These are phyloP conservation scores for Ia io DNA, from an alignment of 2,113 vertebrate genomes.

Conservation along the genomic window DNA sequence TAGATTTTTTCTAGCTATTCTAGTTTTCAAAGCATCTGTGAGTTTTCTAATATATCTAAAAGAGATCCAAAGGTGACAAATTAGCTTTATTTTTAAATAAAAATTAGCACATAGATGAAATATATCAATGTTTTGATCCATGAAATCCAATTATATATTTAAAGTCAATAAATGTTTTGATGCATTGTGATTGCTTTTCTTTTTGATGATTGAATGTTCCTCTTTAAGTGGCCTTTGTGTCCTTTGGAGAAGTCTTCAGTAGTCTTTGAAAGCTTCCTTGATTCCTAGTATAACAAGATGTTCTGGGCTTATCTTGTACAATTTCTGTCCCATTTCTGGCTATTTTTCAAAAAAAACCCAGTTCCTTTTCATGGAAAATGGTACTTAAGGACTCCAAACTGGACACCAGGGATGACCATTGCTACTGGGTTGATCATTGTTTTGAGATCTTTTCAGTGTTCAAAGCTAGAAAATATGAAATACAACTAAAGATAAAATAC, in stretches of 20 bases:
- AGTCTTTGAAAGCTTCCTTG: neutral
- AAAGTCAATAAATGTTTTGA: neutral
- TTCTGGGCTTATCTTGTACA: neutral
- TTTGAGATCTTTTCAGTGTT: slow-evolving; percentile 1
- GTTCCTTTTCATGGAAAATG: neutral
- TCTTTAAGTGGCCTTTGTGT: neutral
- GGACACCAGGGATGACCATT: neutral
- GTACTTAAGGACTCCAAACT: neutral
- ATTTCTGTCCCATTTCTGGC: neutral
- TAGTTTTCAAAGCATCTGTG: slow-evolving; percentile 16
- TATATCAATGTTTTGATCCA: neutral
- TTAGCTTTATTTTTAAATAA: neutral
- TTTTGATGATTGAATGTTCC: neutral
- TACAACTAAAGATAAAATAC: neutral
- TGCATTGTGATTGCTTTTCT: neutral
- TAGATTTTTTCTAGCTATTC: neutral
- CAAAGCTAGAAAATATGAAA: neutral
- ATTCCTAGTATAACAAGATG: neutral
- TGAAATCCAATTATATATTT: neutral
- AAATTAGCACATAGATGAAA: neutral
- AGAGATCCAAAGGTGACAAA: neutral
- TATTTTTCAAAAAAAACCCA: neutral
- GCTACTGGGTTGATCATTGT: neutral
- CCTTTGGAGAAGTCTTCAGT: neutral
- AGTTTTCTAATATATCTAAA: neutral